Percentiles rank a stretch among this genome's conserved stretches.
These are phyloP conservation scores for Melipona beecheii DNA, from an alignment of 2,888 invertebrate genomes.

Conservation along the genomic window DNA sequence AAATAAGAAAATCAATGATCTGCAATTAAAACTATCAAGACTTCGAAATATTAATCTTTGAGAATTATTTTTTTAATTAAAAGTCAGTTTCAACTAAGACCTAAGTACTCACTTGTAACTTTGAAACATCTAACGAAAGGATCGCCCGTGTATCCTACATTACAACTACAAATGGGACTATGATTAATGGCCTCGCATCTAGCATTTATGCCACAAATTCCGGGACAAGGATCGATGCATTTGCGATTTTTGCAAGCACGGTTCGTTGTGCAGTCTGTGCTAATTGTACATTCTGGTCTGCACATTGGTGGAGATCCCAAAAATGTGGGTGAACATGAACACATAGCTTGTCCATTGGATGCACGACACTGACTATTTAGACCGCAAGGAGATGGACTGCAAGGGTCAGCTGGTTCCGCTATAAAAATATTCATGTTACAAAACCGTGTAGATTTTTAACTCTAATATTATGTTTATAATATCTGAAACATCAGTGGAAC, in stretches of 20 bases:
- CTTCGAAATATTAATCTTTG: too few relatives aligned
- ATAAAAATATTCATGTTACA: constrained; percentile 8
- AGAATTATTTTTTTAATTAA: too few relatives aligned
- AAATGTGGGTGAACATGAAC: constrained; percentile 87
- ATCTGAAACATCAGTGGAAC: not conserved
- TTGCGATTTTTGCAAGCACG: constrained; percentile 88
- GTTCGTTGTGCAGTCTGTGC: constrained; percentile 87
- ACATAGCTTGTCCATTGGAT: constrained; percentile 87
- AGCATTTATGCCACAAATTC: constrained; percentile 86
- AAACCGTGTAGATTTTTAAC: not conserved
- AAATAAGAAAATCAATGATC: too few relatives aligned
- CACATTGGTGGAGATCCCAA: constrained; percentile 88
- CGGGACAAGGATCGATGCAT: constrained; percentile 88
- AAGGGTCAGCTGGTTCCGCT: constrained; percentile 85
- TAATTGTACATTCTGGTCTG: constrained; percentile 88
- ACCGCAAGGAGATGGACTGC: constrained; percentile 88
- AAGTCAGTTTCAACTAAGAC: too few relatives aligned
- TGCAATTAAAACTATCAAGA: too few relatives aligned
- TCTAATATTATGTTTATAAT: not conserved
- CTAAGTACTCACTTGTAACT: constrained; percentile 56
- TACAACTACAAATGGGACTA: constrained; percentile 85
- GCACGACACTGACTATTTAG: constrained; percentile 90
- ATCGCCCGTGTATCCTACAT: constrained; percentile 84
- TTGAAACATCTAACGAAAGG: constrained; percentile 83
- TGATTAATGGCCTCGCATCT: constrained; percentile 85